A percentile compares a stretch with the other conserved stretches of the same genome.
Evolutionary conservation across 2,888 invertebrate species (phyloP).

Genomic region (Eupithecia pulchellata): DNA sequence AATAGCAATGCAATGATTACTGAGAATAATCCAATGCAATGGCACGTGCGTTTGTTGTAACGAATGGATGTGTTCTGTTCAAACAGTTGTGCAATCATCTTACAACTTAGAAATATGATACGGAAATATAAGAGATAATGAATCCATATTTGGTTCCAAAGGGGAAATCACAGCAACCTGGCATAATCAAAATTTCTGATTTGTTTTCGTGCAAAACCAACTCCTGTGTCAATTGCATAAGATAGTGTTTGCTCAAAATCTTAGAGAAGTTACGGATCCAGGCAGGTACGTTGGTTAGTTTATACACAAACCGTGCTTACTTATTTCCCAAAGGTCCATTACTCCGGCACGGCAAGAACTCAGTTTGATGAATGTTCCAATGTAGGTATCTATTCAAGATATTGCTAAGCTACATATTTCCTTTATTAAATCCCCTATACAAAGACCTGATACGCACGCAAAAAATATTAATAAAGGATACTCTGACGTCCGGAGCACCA

Average conservation of each 20-base stretch:
- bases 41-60: conserved; percentile 40
- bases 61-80: conserved; percentile 14
- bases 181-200: no score
- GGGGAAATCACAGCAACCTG: no score
- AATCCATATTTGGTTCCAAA: not conserved
- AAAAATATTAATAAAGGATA: conserved; percentile 35
- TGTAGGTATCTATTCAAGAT: not conserved
- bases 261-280: not conserved
- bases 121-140: not conserved
- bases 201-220: no score
- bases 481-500: conserved; percentile 18
- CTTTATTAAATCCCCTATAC: conserved; percentile 9
- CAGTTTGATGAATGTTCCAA: not conserved
- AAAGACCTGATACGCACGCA: conserved; percentile 20
- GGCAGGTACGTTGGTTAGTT: not conserved
- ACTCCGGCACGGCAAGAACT: not conserved
- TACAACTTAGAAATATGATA: not conserved
- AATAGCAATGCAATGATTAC: conserved; percentile 41
- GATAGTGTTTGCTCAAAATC: not conserved
- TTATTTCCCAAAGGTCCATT: not conserved
- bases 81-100: conserved; percentile 16
- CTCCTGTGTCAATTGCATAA: not conserved
- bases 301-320: not conserved
- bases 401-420: conserved; percentile 2
- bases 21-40: conserved; percentile 31